A percentile compares a stretch with the other conserved stretches of the same genome.
These are phyloP conservation scores for Capricornis sumatraensis DNA, from an alignment of 2,113 vertebrate genomes.

Conservation along the genomic window DNA sequence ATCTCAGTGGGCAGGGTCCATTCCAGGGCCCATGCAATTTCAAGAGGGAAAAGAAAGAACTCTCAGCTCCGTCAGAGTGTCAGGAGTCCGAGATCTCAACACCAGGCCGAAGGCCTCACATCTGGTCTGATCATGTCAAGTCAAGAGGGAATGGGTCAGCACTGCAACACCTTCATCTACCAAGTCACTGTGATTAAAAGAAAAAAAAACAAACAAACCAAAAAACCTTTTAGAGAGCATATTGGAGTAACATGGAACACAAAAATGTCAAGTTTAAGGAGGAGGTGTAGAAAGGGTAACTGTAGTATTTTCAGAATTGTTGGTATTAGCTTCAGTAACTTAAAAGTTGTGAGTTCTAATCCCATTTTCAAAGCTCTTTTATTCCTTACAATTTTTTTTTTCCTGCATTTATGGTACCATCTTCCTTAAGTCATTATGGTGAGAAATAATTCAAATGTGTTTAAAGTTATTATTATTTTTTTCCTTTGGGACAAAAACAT, in stretches of 20 bases:
- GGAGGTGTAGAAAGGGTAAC: neutral
- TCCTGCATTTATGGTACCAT: neutral
- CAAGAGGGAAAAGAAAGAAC: conserved; percentile 28
- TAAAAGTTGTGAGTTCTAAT: neutral
- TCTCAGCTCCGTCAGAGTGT: neutral
- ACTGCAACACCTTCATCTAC: neutral
- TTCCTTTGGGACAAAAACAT: neutral
- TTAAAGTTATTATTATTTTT: neutral
- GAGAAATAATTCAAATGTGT: neutral
- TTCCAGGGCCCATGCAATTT: conserved; percentile 52
- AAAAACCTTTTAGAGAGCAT: neutral
- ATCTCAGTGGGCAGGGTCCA: conserved; percentile 65
- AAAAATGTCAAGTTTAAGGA: neutral
- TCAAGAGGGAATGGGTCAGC: neutral
- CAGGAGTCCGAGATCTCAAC: conserved; percentile 21
- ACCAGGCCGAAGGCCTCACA: neutral
- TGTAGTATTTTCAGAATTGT: neutral
- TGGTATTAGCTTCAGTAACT: neutral
- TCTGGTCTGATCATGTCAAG: neutral
- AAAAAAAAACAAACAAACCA: neutral
- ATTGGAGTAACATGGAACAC: neutral
- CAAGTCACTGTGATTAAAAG: neutral
- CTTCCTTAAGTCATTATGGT: neutral
- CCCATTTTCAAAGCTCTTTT: neutral
- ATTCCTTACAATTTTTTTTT: neutral